Base-by-base conservation (phyloP, 2,888 invertebrate genomes). In the Xylophagus ater region DNA sequence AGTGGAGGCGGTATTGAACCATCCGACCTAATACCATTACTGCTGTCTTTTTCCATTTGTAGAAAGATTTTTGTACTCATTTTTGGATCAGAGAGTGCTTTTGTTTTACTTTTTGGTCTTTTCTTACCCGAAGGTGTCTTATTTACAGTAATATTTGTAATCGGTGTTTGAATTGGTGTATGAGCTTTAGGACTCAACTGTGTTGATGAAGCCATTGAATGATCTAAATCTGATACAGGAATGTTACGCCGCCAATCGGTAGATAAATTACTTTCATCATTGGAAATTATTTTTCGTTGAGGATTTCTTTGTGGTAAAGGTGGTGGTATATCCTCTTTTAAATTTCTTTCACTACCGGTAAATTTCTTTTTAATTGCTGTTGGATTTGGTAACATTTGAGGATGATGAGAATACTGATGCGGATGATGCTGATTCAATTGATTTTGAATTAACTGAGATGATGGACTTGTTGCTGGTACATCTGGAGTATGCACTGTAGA, bases 261-360 rank as follows among this genome's bases (percentile, higher is more conserved):
- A 15, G 25, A 10, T 6, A 15, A 13, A 3, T 6, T 19, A 39
- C 29, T 35, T 19, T 37, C 29, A n/a, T 25, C n/a, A 13, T 30
- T 20, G n/a, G 12, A 9, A 34, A 55, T 49, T 21, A 57, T 37
- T 41, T 59, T 59, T 13, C 61, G 49, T 24, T 59, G 57, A 21
- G 58, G 67, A 55, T 71, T 71, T 42, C 72, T 60, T 55, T 71
- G 71, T 24, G 72, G 72, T 45, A 72, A 54, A 21, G 72, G 72
- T 17, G 72, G 72, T 43, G 72, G 72, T 41, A 53, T 52, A 30
- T 56, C 59, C 23, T 53, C 49, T 43, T 43, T 43, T 23, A 58
- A 42, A 43, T 56, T 60, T 45, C 59, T 56, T 18, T 59, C 44
- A 37, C 54, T 55, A 12, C 56, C 53, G 4, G 54, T 50, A 45